Conservation (phyloP, 2,888 invertebrate species). For the Drosophila crucigera region DNA sequence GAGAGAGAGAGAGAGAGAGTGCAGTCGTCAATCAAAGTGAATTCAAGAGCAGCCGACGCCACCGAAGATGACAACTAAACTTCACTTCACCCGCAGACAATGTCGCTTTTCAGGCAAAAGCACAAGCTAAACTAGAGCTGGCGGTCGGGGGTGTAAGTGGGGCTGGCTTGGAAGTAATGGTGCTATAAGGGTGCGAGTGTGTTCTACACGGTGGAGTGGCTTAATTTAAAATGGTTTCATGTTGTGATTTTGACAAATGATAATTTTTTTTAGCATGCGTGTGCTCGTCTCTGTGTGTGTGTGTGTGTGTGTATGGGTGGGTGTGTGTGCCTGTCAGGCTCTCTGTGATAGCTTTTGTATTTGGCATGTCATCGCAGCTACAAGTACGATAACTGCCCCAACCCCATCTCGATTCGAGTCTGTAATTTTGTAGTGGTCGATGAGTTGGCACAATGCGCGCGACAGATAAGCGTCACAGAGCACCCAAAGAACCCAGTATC, state of each 20-base stretch:
- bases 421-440: constrained; percentile 60
- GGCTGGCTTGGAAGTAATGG: neutral
- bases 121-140: constrained; percentile 7
- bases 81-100: constrained; percentile 76
- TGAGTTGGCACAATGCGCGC: constrained; percentile 70
- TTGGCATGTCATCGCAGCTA: constrained; percentile 68
- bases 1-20: neutral
- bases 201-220: constrained; percentile 58
- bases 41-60: constrained; percentile 61
- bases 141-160: neutral
- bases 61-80: constrained; percentile 75
- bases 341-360: constrained; percentile 67
- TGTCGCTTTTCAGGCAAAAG: constrained; percentile 54
- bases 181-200: neutral
- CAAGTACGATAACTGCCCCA: constrained; percentile 48
- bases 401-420: constrained; percentile 17
- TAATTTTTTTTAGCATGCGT: constrained; percentile 62
- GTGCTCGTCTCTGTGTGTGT: constrained; percentile 38
- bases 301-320: constrained; percentile 31
- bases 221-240: constrained; percentile 80
- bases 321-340: constrained; percentile 42
- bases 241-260: constrained; percentile 80
- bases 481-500: neutral
- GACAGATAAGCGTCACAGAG: constrained; percentile 61
- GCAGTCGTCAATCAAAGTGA: constrained; percentile 71